Base-by-base conservation (phyloP, 2,888 invertebrate species). In the Charanyca ferruginea region DNA sequence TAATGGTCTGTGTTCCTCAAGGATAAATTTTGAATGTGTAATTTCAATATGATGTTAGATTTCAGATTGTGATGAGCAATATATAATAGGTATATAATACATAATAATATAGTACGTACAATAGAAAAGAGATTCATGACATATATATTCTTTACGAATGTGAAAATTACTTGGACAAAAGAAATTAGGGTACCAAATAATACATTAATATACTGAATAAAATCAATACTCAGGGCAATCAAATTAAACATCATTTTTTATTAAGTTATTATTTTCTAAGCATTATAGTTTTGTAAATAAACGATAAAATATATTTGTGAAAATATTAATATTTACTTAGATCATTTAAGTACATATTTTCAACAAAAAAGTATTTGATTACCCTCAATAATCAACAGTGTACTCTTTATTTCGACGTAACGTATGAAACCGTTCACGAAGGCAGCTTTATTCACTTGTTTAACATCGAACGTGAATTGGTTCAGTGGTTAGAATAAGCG, bases 401-500 rank as follows among this genome's bases (percentile, higher is more conserved):
- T 77, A 76, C 62, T 63, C 13, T 60, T 60, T 60, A 61, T 45
- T 68, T 67, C 2, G 59, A 55, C 16, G 28, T 52, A 66, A 68
- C 54, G 32, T 59, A 67, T 60, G 52, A 47, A 61, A 72, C 55
- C 57, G 65, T 73, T 66, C 68, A 77, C 62, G 59, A 71, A 77
- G 77, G 71, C 72, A 84, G 77, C 81, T 82, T 78, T 80, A 82
- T 81, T 83, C 73, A 83, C 76, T 83, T 84, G 78, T 57, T 51
- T 66, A 55, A 81, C 76, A 78, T 73, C 71, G 73, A 77, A 81
- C 81, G 78, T 78, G 73, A 79, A 78, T 54, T 51, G 80, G 74
- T 80, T 71, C 75, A 81, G 86, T 89, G 89, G 91, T 93, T 93
- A 93, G 90, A 91, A 83, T 75, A 94, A 93, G 94, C 94, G 77